Evolutionary conservation across 2,113 vertebrate genomes (phyloP), one percentile per base, ranked within the genome.

Genomic region (Oreotrochilus melanogaster): DNA sequence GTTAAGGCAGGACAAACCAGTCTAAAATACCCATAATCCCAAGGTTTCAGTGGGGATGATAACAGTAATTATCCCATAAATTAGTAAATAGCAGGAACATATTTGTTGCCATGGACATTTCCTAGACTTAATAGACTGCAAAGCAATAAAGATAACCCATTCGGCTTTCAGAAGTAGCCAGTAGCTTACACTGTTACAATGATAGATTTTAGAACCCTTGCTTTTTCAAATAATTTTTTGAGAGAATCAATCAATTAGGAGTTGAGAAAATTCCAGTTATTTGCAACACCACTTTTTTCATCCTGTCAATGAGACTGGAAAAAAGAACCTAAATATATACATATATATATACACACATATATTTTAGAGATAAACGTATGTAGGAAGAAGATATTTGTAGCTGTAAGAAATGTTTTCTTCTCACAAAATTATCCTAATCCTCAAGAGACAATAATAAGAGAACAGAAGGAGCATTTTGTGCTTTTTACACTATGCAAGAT

Each of bases 31-130:
- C 81, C 39, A 61, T 86, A 91, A 96, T 89, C 70, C 78, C 50
- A 66, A 53, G 93, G 60, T 96, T 97, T 96, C 95, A 93, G 93
- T 60, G 54, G 48, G n/a, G 88, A 79, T 97, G 88, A 97, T 97
- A 95, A 12, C 65, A 62, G 66, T 88, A 96, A 94, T 95, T 95
- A 76, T 90, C 61, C 12, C 25, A 0, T 75, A 72, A 80, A 12
- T 30, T 74, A 18, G 50, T 78, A 88, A 91, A 78, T 78, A 78
- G 25, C 76, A 85, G 35, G 47, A 96, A 83, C 8, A 10, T 47
- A 65, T 83, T 43, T 75, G 85, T 94, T 82, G 15, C 5, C 11
- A 16, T 54, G 39, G 10, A 80, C 89, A 58, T 21, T 83, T 89
- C 79, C 43, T 48, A 11, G 71, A 47, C 22, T 82, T 83, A 87